A percentile compares a stretch with the other conserved stretches of the same genome.
These are phyloP conservation scores for Meandrusa payeni DNA, from an alignment of 2,888 invertebrate species.

Conservation along the genomic window DNA sequence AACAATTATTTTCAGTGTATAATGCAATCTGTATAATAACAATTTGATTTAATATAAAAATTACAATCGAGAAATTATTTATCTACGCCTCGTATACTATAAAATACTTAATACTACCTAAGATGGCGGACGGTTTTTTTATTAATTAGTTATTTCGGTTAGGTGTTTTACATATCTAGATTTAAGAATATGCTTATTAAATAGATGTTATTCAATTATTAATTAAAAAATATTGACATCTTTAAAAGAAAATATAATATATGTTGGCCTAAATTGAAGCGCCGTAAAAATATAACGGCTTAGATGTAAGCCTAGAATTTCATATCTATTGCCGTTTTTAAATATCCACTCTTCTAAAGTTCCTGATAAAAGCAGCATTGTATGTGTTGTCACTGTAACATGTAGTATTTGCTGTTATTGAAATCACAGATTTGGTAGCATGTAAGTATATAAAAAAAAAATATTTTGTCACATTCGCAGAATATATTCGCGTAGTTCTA, in stretches of 20 bases:
- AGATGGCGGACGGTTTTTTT: neutral
- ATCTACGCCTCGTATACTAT: no score
- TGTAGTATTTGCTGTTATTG: neutral
- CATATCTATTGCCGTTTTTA: constrained; percentile 5
- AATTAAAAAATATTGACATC: neutral
- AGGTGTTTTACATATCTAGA: constrained; percentile 7
- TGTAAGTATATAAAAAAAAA: constrained; percentile 7
- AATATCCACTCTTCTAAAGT: constrained; percentile 17
- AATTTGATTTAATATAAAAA: no score
- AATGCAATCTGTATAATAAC: no score
- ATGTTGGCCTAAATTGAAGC: constrained; percentile 13
- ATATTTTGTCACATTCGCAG: constrained; percentile 6
- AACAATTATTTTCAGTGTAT: no score
- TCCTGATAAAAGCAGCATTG: constrained; percentile 13
- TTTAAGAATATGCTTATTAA: constrained; percentile 3
- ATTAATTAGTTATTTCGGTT: neutral
- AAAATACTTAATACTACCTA: no score
- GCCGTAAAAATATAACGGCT: constrained; percentile 3
- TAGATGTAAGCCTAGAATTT: neutral
- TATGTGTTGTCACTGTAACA: constrained; percentile 3
- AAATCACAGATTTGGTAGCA: constrained; percentile 11
- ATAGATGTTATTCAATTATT: neutral
- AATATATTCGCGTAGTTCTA: constrained; percentile 25
- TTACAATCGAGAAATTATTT: no score
- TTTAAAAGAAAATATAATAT: constrained; percentile 2